Percentiles rank a stretch among this genome's conserved stretches.
These are phyloP conservation scores for Bradynema listronoti DNA, from an alignment of 1,140 invertebrate species.

Conservation along the genomic window DNA sequence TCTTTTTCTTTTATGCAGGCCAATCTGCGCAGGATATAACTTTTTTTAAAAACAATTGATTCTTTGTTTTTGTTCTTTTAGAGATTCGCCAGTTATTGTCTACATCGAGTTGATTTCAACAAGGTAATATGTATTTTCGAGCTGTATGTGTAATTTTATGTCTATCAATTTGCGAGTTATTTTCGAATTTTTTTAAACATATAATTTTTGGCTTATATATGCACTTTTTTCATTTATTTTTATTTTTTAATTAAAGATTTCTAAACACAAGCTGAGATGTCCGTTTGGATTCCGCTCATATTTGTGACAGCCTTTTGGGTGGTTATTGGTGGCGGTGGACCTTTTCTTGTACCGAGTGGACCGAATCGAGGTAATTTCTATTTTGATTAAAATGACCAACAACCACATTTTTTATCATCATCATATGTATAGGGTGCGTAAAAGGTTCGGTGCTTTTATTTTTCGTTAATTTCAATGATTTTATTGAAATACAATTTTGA, in stretches of 20 bases:
- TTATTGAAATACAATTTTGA: too few species aligned
- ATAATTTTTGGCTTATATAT: too few species aligned
- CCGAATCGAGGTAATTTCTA: conserved; percentile 56
- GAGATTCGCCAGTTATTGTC: too few species aligned
- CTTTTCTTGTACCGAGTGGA: conserved; percentile 54
- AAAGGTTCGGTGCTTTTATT: too few species aligned
- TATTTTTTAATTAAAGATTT: too few species aligned
- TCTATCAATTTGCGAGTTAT: background rate
- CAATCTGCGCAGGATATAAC: conserved; percentile 1
- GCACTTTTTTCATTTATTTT: too few species aligned
- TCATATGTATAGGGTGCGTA: too few species aligned
- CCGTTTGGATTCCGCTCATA: conserved; percentile 52
- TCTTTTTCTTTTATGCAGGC: conserved; percentile 9
- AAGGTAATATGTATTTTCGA: background rate
- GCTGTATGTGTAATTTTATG: background rate
- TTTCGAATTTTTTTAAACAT: background rate
- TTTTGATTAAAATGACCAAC: too few species aligned
- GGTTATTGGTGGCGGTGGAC: conserved; percentile 51
- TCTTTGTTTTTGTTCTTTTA: conserved; percentile 6
- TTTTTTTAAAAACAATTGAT: conserved; percentile 10
- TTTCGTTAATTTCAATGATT: too few species aligned
- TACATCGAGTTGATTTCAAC: too few species aligned
- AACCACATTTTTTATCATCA: too few species aligned
- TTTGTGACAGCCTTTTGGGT: conserved; percentile 54
- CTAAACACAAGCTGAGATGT: conserved; percentile 35